These are phyloP conservation scores for Anoura caudifer DNA, from an alignment of 2,113 vertebrate genomes.

Conservation along the genomic window DNA sequence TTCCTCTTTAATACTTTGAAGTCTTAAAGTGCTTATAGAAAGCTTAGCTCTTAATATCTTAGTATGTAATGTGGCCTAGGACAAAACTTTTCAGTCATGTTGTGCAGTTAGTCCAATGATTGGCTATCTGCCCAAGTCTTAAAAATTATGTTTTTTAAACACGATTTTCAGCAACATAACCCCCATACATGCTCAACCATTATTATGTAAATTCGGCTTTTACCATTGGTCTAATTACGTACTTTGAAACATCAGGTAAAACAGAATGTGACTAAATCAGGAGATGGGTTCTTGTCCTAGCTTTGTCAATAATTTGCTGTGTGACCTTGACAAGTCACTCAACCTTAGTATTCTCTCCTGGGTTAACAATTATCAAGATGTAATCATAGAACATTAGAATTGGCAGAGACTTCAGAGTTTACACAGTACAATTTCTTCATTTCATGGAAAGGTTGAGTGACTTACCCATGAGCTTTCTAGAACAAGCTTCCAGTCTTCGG, in stretches of 20 bases:
- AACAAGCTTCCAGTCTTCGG: background rate
- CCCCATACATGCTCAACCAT: background rate
- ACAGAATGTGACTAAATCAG: background rate
- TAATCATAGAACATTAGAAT: slow-evolving; percentile 2
- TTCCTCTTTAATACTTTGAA: background rate
- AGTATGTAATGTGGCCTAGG: background rate
- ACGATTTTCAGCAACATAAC: background rate
- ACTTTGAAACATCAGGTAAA: background rate
- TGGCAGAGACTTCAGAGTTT: slow-evolving; percentile 17
- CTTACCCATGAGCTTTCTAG: background rate
- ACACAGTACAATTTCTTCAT: slow-evolving; percentile 4
- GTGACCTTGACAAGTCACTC: slow-evolving; percentile 42
- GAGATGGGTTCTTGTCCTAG: background rate
- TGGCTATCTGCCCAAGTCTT: background rate
- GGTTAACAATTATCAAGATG: slow-evolving; percentile 50
- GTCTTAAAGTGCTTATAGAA: background rate
- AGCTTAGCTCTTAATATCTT: background rate
- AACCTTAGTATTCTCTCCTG: slow-evolving; percentile 31
- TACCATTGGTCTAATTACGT: background rate
- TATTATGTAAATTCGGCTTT: slow-evolving; percentile 16
- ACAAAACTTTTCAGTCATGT: background rate
- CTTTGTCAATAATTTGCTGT: slow-evolving; percentile 38
- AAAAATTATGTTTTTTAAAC: too few species aligned
- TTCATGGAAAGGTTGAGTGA: background rate
- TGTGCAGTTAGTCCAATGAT: background rate